Evolutionary conservation across 2,797 vertebrate genomes (phyloP).

Genomic region (Microctenopoma steveboyesi): DNA sequence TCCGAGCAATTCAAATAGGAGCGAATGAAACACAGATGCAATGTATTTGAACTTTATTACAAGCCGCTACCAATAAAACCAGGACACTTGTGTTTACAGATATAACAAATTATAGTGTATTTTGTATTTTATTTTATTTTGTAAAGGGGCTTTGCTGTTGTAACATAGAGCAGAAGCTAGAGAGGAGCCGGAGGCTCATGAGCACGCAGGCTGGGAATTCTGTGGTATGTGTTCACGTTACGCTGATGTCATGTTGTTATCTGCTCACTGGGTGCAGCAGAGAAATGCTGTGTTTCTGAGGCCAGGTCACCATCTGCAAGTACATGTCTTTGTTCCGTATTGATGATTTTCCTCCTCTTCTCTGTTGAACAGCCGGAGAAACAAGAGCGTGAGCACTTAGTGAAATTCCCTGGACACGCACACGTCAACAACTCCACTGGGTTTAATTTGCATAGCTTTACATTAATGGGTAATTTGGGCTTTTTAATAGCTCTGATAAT

Average conservation of each 20-base stretch:
- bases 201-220: not conserved
- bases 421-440: conserved; percentile 49
- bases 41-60: too few species aligned
- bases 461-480: conserved; percentile 50
- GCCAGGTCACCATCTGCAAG: conserved; percentile 37
- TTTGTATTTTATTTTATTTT: too few species aligned
- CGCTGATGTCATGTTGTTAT: not conserved
- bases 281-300: conserved; percentile 37
- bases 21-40: too few species aligned
- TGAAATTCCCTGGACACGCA: conserved; percentile 49
- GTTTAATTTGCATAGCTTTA: conserved; percentile 59
- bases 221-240: not conserved
- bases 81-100: too few species aligned
- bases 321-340: conserved; percentile 53
- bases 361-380: conserved; percentile 28
- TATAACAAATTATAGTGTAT: too few species aligned
- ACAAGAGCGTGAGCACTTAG: conserved; percentile 36
- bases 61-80: too few species aligned
- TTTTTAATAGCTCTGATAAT: conserved; percentile 77
- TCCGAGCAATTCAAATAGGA: too few species aligned
- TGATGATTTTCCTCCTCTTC: conserved; percentile 39
- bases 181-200: not conserved
- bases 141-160: not conserved
- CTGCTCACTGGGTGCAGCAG: not conserved
- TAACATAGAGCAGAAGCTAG: not conserved